Evolutionary conservation across 2,888 invertebrate species (phyloP).

Genomic region (Pachliopta kotzebuea): DNA sequence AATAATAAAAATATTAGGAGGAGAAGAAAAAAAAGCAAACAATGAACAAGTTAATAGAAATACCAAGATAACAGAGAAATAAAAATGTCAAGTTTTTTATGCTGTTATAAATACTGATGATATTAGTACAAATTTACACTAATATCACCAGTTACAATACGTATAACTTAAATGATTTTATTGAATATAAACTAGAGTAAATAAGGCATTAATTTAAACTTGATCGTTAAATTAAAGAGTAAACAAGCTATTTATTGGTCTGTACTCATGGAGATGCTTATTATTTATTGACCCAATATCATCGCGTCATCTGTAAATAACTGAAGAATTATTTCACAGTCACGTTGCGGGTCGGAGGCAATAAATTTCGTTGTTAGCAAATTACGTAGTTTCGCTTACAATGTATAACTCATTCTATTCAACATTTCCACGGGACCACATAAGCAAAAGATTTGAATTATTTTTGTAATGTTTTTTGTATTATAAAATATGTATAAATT

Average conservation of each 20-base stretch:
- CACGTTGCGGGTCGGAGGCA: slow-evolving; percentile 15
- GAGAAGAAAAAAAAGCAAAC: too few relatives aligned
- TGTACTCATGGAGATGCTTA: slow-evolving; percentile 2
- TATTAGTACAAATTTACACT: too few relatives aligned
- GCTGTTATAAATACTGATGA: too few relatives aligned
- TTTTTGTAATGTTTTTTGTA: too few relatives aligned
- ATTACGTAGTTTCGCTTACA: slow-evolving; percentile 20
- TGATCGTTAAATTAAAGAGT: slow-evolving; percentile 11
- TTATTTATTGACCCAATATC: slow-evolving; percentile 16
- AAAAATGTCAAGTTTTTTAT: too few relatives aligned
- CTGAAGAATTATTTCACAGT: slow-evolving; percentile 25
- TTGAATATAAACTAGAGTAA: slow-evolving; percentile 2
- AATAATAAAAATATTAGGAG: too few relatives aligned
- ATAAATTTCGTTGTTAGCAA: slow-evolving; percentile 23
- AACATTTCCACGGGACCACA: not conserved
- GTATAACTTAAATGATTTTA: not conserved
- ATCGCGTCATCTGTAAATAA: slow-evolving; percentile 23
- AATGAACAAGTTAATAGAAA: too few relatives aligned
- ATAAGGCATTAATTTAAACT: slow-evolving; percentile 6
- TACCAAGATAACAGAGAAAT: too few relatives aligned
- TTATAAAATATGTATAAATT: too few relatives aligned
- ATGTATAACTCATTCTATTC: slow-evolving; percentile 10
- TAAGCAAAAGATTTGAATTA: too few relatives aligned
- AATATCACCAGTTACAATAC: too few relatives aligned
- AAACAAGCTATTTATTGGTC: slow-evolving; percentile 10